Conservation (phyloP, 2,113 vertebrate species). For the Prolemur simus region DNA sequence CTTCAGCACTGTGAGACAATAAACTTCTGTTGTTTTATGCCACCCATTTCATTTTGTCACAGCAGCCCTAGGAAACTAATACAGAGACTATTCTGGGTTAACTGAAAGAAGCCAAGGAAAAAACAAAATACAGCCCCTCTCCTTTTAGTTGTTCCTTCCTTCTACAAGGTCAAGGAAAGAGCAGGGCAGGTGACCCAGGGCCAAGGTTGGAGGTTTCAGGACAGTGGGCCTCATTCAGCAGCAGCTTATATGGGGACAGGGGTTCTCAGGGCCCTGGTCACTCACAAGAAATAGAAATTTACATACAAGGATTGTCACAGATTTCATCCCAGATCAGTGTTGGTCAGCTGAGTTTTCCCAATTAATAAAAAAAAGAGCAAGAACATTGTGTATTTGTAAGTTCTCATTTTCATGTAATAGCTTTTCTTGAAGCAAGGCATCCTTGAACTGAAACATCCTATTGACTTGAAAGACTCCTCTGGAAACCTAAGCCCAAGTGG, state of each 20-base stretch:
- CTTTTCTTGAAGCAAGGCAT: background rate
- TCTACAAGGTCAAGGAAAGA: background rate
- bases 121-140: background rate
- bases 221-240: background rate
- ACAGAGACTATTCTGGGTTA: background rate
- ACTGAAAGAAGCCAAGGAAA: background rate
- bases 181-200: background rate
- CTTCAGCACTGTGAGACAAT: background rate
- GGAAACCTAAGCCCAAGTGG: background rate
- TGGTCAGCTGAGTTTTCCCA: conserved; percentile 18
- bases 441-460: background rate
- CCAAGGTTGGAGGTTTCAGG: background rate
- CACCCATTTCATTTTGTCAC: background rate
- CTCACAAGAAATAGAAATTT: background rate
- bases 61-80: background rate
- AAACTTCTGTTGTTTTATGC: background rate
- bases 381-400: background rate
- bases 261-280: background rate
- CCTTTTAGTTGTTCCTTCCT: background rate
- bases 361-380: background rate
- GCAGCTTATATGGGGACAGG: no score
- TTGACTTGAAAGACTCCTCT: background rate
- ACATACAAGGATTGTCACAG: background rate
- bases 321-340: background rate
- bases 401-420: background rate